A percentile compares a stretch with the other conserved stretches of the same genome.
These are phyloP conservation scores for Actinostola sp. DNA, from an alignment of 92 coral and sea anemone genomes.

Conservation along the genomic window DNA sequence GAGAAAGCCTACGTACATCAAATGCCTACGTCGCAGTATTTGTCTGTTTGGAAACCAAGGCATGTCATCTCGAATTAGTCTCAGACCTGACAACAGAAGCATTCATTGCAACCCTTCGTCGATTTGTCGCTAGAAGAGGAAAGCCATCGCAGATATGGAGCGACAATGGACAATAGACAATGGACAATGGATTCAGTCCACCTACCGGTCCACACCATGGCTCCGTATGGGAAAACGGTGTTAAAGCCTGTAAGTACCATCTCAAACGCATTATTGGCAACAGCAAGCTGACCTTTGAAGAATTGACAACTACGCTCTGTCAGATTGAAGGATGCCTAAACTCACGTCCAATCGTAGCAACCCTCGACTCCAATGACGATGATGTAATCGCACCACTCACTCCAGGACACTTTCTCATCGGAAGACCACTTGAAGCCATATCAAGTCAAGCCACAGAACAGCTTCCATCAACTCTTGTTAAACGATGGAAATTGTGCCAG, in stretches of 20 bases:
- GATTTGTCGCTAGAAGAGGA: slow-evolving; percentile 56
- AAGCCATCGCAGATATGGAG: slow-evolving; percentile 61
- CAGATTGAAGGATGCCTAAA: slow-evolving; percentile 66
- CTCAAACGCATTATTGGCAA: slow-evolving; percentile 63
- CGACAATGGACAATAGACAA: slow-evolving; percentile 35
- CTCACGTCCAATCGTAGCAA: slow-evolving; percentile 27
- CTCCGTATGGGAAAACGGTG: slow-evolving; percentile 64
- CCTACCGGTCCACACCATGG: slow-evolving; percentile 51
- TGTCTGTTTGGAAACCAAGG: slow-evolving; percentile 53
- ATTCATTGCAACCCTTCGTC: slow-evolving; percentile 57
- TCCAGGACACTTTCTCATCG: slow-evolving; percentile 61
- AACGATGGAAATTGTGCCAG: slow-evolving; percentile 53
- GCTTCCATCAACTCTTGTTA: neutral
- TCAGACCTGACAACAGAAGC: slow-evolving; percentile 60
- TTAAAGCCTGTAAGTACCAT: slow-evolving; percentile 54
- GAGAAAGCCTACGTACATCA: slow-evolving; percentile 48
- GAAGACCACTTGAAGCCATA: slow-evolving; percentile 44
- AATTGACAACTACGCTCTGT: slow-evolving; percentile 56
- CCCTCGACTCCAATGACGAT: slow-evolving; percentile 39
- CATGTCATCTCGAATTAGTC: slow-evolving; percentile 61
- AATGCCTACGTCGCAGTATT: slow-evolving; percentile 61
- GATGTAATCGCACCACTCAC: slow-evolving; percentile 52
- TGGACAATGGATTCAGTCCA: slow-evolving; percentile 31
- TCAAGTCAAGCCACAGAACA: slow-evolving; percentile 10
- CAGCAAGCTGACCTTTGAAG: slow-evolving; percentile 55